Conservation (phyloP, 1,140 invertebrate species). For the Zaprionus capensis region DNA sequence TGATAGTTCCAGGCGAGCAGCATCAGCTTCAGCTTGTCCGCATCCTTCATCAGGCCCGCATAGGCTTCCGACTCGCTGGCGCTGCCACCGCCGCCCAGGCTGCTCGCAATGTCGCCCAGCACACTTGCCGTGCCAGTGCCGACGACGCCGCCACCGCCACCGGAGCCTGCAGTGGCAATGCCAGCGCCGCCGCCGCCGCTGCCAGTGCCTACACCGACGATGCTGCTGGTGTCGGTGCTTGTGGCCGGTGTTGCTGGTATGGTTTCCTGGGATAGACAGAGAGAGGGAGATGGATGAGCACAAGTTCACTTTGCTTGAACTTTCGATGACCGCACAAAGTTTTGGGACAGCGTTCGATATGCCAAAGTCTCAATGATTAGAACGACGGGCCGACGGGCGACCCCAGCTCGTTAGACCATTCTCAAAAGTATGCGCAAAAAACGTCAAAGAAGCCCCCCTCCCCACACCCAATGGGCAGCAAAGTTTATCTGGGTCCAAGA, state of each 20-base stretch:
- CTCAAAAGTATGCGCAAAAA: slow-evolving; percentile 69
- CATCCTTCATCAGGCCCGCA: slow-evolving; percentile 88
- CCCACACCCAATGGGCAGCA: slow-evolving; percentile 21
- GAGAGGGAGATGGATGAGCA: slow-evolving; percentile 10
- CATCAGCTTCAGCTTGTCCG: slow-evolving; percentile 93
- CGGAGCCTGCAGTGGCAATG: slow-evolving; percentile 34
- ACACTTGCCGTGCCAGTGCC: slow-evolving; percentile 19
- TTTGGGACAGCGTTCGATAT: slow-evolving; percentile 67
- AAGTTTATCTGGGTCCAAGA: slow-evolving; percentile 61
- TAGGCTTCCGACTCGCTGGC: slow-evolving; percentile 77
- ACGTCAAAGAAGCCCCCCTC: slow-evolving; percentile 45
- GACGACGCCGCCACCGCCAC: slow-evolving; percentile 34
- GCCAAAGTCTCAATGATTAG: slow-evolving; percentile 75
- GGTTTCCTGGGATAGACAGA: slow-evolving; percentile 55
- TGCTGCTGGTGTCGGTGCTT: slow-evolving; percentile 71
- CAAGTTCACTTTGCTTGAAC: slow-evolving; percentile 48
- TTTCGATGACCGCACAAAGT: slow-evolving; percentile 69
- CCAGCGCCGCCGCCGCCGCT: slow-evolving; percentile 41
- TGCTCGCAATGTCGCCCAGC: slow-evolving; percentile 52
- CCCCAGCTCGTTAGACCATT: slow-evolving; percentile 69
- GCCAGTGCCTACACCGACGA: slow-evolving; percentile 59
- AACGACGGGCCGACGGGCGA: slow-evolving; percentile 21
- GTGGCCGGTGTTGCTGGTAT: slow-evolving; percentile 78
- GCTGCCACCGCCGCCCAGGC: slow-evolving; percentile 54
- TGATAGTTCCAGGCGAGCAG: slow-evolving; percentile 93